Evolutionary conservation across 2,797 vertebrate species (phyloP).

Genomic region (Enteromius treurensis): DNA sequence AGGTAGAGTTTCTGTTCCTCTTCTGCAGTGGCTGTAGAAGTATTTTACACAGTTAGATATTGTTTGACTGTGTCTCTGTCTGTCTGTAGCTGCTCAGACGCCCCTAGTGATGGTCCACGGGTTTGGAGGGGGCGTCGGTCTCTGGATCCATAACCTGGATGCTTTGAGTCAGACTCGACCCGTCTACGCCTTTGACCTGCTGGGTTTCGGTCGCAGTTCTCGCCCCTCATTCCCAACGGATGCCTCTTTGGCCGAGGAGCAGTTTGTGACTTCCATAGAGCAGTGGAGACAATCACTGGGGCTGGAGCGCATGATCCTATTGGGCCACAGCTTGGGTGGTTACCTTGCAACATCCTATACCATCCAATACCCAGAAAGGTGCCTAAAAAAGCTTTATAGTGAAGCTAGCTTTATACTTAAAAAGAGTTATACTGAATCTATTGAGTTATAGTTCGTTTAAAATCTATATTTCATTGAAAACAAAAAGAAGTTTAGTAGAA

Average conservation of each 20-base stretch:
- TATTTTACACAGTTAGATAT: background rate
- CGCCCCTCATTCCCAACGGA: slow-evolving; percentile 83
- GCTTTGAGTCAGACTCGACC: slow-evolving; percentile 75
- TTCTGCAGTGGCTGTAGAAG: background rate
- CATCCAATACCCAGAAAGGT: slow-evolving; percentile 87
- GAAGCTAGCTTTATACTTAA: no score
- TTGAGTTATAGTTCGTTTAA: background rate
- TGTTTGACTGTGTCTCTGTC: background rate
- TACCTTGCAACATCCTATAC: slow-evolving; percentile 86
- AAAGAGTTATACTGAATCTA: background rate
- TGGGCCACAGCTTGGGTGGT: slow-evolving; percentile 86
- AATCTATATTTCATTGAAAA: background rate
- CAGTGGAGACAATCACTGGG: slow-evolving; percentile 82
- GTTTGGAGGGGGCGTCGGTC: slow-evolving; percentile 89
- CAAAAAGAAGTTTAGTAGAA: background rate
- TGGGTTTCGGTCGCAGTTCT: slow-evolving; percentile 91
- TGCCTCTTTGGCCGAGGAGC: slow-evolving; percentile 82
- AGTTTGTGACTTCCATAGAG: slow-evolving; percentile 77
- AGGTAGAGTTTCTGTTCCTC: background rate
- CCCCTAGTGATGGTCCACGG: slow-evolving; percentile 92
- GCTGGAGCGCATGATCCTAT: slow-evolving; percentile 83
- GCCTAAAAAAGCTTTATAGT: background rate
- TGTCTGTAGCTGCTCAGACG: slow-evolving; percentile 68
- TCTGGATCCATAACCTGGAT: slow-evolving; percentile 91
- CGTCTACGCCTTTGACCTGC: slow-evolving; percentile 85